Evolutionary conservation across 2,888 invertebrate species (phyloP), one percentile per base, ranked within the genome.

Genomic region (Megalurothrips usitatus): DNA sequence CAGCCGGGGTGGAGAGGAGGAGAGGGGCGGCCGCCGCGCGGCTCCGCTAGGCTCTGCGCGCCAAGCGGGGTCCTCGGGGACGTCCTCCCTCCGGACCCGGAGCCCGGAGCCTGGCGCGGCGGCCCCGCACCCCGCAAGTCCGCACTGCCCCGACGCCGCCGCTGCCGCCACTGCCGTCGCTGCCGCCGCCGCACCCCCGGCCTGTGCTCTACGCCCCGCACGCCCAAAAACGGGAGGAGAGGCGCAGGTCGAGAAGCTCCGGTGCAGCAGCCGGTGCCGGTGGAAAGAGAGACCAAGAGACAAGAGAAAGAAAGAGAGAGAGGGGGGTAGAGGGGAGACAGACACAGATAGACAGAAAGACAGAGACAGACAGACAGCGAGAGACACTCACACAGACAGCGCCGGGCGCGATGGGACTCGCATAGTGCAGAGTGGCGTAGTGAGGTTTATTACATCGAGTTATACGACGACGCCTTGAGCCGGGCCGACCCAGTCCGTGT

Each of bases 341-440:
- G n/a, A n/a, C n/a, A n/a, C n/a, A n/a, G n/a, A n/a, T 49, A 49
- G 49, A 9, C 49, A 11, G 49, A 12, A 9, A 12, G 49, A 9
- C 49, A 49, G 49, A 49, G 10, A 11, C 49, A 49, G 49, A 12
- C 49, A 49, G 49, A 9, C 12, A 49, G 49, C 49, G 10, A 9
- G 49, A 49, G 49, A 49, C 49, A 49, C 9, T 9, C 9, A 11
- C 52, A 58, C 58, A 58, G 58, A n/a, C 19, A 9, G 58, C 6
- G 58, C 58, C 14, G 58, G 58, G 58, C 11, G 58, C 58, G 58
- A 58, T 58, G 58, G 58, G 58, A 75, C 23, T 75, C 68, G 68
- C 68, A 75, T 75, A 75, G 68, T 75, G 68, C 68, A 75, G 68
- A 75, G 68, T 26, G 68, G 26, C 68, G 68, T 75, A n/a, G 68